These are phyloP conservation scores for Chirona hameri DNA, from an alignment of 2,888 invertebrate species.

Conservation along the genomic window DNA sequence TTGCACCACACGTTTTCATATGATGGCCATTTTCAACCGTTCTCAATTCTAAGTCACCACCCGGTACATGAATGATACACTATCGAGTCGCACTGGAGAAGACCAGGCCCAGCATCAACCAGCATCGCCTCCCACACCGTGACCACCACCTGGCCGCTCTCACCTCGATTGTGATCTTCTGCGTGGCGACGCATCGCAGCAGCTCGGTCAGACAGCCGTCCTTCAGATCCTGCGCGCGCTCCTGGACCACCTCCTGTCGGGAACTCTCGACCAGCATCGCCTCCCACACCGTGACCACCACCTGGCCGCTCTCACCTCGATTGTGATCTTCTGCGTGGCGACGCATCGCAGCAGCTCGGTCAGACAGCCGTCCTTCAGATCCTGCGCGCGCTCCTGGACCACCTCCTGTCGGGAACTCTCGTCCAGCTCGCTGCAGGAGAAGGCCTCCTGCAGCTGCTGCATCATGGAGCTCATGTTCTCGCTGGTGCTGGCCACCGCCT, in stretches of 20 bases:
- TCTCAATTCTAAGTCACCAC: no score
- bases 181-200: not conserved
- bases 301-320: not conserved
- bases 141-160: no score
- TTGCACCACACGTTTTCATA: no score
- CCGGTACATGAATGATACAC: no score
- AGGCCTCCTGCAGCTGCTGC: not conserved
- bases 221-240: not conserved
- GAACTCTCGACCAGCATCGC: no score
- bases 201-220: constrained; percentile 1
- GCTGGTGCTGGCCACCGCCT: not conserved
- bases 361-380: not conserved
- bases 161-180: not conserved
- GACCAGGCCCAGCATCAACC: no score
- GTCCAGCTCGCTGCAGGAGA: constrained; percentile 1
- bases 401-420: not conserved
- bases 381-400: not conserved
- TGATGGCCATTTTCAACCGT: no score
- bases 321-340: not conserved
- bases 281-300: no score
- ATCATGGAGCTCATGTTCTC: not conserved
- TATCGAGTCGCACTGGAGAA: no score
- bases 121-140: no score
- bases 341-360: constrained; percentile 2
- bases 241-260: not conserved